A percentile compares a stretch with the other conserved stretches of the same genome.
phyloP scores from a whole-genome alignment of 2,888 invertebrate genomes.

The Lingula anatina region DNA sequence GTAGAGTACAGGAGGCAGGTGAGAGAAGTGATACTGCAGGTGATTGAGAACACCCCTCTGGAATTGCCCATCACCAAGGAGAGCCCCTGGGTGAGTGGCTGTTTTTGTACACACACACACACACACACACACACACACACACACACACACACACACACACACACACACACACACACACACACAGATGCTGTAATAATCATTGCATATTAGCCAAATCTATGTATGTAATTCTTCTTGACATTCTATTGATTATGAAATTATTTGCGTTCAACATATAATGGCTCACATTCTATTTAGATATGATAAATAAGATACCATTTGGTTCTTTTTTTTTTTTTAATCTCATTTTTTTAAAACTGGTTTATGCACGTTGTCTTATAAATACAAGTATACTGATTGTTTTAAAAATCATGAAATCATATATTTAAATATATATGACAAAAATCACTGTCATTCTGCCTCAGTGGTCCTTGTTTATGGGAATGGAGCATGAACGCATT shows the following conservation, averaged over 20 bases:
- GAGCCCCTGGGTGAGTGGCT: slow-evolving; percentile 41
- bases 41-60: slow-evolving; percentile 41
- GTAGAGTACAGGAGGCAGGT: slow-evolving; percentile 40
- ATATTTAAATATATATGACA: not conserved
- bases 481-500: slow-evolving; percentile 50
- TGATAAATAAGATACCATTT: not conserved
- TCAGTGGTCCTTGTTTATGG: slow-evolving; percentile 48
- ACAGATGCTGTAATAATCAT: no score
- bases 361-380: no score
- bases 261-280: no score
- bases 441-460: not conserved
- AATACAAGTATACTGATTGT: not conserved
- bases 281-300: not conserved
- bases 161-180: no score
- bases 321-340: no score
- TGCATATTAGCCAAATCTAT: not conserved
- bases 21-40: slow-evolving; percentile 27
- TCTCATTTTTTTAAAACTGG: no score
- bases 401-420: not conserved
- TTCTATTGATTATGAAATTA: no score
- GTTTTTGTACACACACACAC: no score
- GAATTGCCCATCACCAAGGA: slow-evolving; percentile 43
- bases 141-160: no score
- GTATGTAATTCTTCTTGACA: not conserved
- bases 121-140: no score